A percentile compares a stretch with the other conserved stretches of the same genome.
Conservation (phyloP, 2,797 vertebrate genomes). For the Heteromormyrus szaboi region DNA sequence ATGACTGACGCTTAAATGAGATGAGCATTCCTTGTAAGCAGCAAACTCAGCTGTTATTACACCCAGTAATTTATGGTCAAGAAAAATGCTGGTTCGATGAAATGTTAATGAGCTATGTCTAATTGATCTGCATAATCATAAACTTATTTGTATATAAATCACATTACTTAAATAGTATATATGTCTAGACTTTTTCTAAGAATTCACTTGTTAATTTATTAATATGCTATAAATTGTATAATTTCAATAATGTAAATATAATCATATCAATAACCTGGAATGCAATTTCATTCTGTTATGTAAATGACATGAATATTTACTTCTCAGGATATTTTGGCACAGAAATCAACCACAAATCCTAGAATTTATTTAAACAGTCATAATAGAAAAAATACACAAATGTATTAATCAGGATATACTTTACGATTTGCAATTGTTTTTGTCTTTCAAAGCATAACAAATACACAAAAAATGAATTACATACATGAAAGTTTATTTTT, state of each 20-base stretch:
- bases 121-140: not conserved
- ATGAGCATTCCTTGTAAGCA: not conserved
- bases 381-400: not conserved
- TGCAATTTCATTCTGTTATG: not conserved
- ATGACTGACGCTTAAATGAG: not conserved
- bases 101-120: not conserved
- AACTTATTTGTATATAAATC: not conserved
- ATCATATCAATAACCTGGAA: not conserved
- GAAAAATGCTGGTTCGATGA: conserved; percentile 1
- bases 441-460: not conserved
- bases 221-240: not conserved
- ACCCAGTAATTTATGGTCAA: conserved; percentile 32
- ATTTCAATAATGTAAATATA: not conserved
- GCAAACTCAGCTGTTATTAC: not conserved
- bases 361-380: not conserved
- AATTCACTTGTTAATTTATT: not conserved
- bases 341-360: not conserved
- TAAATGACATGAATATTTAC: not conserved
- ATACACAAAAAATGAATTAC: not conserved
- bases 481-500: not conserved
- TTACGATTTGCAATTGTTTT: not conserved
- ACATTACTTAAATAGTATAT: not conserved
- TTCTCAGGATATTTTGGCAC: not conserved
- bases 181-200: not conserved
- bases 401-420: not conserved